phyloP scores from a whole-genome alignment of 2,888 invertebrate species.

The Therioaphis trifolii region DNA sequence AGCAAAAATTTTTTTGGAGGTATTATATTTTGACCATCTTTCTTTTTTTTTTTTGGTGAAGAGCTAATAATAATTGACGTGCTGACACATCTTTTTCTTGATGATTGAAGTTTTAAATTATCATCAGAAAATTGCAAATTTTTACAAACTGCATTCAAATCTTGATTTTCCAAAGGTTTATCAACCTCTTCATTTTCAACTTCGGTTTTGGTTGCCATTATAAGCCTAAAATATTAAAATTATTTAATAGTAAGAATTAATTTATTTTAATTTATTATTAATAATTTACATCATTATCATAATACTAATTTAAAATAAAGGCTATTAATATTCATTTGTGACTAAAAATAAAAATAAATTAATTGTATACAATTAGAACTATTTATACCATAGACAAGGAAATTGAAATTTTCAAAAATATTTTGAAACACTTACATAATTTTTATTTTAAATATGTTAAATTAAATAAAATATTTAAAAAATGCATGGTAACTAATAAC shows the following conservation, averaged over 20 bases:
- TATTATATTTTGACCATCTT: constrained; percentile 74
- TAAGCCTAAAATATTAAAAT: constrained; percentile 44
- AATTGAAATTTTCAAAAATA: too few relatives aligned
- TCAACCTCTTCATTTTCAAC: constrained; percentile 6
- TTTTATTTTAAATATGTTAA: too few relatives aligned
- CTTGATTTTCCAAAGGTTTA: not conserved
- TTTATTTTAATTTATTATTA: too few relatives aligned
- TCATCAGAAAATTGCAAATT: constrained; percentile 29
- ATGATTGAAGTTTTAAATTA: not conserved
- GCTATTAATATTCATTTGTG: too few relatives aligned
- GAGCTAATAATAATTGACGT: constrained; percentile 33
- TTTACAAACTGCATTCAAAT: constrained; percentile 47
- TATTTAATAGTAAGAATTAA: too few relatives aligned
- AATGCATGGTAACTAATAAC: too few relatives aligned
- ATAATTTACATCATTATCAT: too few relatives aligned
- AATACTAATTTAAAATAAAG: not conserved
- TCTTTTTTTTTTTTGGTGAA: constrained; percentile 69
- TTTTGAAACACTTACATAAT: too few relatives aligned
- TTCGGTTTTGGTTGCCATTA: constrained; percentile 42
- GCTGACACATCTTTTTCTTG: constrained; percentile 52
- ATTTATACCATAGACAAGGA: too few relatives aligned
- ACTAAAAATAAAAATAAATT: too few relatives aligned
- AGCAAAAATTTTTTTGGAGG: constrained; percentile 93
- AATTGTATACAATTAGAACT: too few relatives aligned
- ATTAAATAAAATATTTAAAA: too few relatives aligned